Evolutionary conservation across 2,113 vertebrate genomes (phyloP).

Genomic region (Saguinus imperator): DNA sequence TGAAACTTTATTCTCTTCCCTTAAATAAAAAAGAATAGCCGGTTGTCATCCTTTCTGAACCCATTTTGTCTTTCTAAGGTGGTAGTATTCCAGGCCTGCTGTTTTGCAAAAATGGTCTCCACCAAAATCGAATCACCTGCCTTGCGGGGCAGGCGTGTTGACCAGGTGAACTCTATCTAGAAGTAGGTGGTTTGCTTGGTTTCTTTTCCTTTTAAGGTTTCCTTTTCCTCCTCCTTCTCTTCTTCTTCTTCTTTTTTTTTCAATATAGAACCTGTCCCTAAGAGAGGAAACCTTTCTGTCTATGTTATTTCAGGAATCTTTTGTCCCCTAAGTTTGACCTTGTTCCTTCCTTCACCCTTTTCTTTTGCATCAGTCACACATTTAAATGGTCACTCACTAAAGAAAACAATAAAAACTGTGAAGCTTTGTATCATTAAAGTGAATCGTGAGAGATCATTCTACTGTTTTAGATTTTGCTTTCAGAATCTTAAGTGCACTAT

Average conservation of each 20-base stretch:
- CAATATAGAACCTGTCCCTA: not conserved
- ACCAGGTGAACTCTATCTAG: not conserved
- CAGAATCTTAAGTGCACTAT: constrained; percentile 19
- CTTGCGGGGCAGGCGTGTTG: not conserved
- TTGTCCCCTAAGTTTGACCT: constrained; percentile 79
- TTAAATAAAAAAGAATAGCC: not conserved
- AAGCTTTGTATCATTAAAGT: not conserved
- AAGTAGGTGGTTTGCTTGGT: not conserved
- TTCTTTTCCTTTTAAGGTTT: not conserved
- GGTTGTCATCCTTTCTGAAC: not conserved
- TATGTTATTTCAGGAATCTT: constrained; percentile 25
- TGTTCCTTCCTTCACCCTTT: constrained; percentile 52
- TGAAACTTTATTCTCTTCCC: constrained; percentile 46
- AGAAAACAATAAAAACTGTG: not conserved
- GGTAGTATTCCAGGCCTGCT: not conserved
- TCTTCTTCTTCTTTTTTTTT: not conserved
- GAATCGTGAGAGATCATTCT: not conserved
- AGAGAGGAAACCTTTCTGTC: not conserved
- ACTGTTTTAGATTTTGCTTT: not conserved
- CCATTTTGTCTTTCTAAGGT: not conserved
- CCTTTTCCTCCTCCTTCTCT: not conserved
- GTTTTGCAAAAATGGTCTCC: not conserved
- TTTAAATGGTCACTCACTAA: not conserved
- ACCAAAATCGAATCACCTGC: not conserved
- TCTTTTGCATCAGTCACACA: not conserved